Base-by-base conservation (phyloP, 2,113 vertebrate species). In the Mesitornis unicolor region DNA sequence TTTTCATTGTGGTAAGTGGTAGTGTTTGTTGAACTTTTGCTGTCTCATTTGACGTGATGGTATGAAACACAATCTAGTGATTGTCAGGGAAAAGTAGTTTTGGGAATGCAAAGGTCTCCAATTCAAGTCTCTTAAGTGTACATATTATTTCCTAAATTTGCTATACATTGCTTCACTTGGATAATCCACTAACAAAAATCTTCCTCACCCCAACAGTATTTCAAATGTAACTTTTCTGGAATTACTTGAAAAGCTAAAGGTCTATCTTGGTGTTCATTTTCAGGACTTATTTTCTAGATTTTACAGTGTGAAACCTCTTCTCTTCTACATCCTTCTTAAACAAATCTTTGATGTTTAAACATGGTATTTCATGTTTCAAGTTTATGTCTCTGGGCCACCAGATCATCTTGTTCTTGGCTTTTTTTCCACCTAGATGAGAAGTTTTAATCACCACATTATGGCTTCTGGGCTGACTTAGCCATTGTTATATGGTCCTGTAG, bases 11-110 rank as follows among this genome's bases (percentile, higher is more conserved):
- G 15, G 2, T 54, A 25, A 2, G 2, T 2, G 6, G 28, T 51
- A 2, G 5, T 48, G 18, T 31, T 59, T 35, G 3, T 6, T 38
- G 20, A 68, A 8, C 1, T 84, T 50, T 50, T 38, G 1, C 3
- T 74, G 7, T 10, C 5, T 31, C 33, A 7, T 75, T 42, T 50
- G 22, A 15, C 1, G 0, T 35, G 22, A 9, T 1, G 9, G 7
- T n/a, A 33, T 35, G 38, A 78, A 84, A 51, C 6, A 74, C 7
- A 57, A 3, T 10, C 24, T 33, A 33, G 20, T 25, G 19, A 6
- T 6, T 77, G 18, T 11, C 8, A 9, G 38, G n/a, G 9, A 10
- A 67, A 22, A 50, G 7, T 10, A 70, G 16, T 26, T 11, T 84
- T 77, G 59, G 25, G 22, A 36, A 57, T 35, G 8, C 13, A 84